Evolutionary conservation across 2,797 vertebrate genomes (phyloP).

Genomic region (Mus caroli): DNA sequence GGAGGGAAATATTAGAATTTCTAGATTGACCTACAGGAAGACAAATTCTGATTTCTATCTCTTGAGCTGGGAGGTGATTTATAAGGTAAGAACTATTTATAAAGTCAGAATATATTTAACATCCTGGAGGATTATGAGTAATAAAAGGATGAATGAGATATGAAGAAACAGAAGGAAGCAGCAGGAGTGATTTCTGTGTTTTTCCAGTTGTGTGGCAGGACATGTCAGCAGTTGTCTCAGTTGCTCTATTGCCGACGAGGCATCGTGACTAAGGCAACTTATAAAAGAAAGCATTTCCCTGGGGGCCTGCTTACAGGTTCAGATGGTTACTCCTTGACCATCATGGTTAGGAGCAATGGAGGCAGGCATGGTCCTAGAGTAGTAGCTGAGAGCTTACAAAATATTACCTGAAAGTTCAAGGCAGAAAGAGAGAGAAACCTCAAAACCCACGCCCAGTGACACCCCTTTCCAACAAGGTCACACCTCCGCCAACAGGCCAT

Average conservation of each 20-base stretch:
- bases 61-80: not conserved
- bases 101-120: not conserved
- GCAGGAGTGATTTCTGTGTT: not conserved
- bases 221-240: not conserved
- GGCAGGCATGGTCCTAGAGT: not conserved
- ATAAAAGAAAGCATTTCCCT: not conserved
- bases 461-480: not conserved
- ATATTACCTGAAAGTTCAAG: not conserved
- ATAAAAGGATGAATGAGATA: not conserved
- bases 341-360: not conserved
- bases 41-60: not conserved
- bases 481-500: not conserved
- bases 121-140: not conserved
- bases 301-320: not conserved
- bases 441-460: not conserved
- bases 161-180: not conserved
- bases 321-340: not conserved
- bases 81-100: not conserved
- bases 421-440: not conserved
- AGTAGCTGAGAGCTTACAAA: not conserved
- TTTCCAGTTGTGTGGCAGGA: constrained; percentile 33
- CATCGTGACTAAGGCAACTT: not conserved
- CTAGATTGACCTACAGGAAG: not conserved
- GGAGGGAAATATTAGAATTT: not conserved
- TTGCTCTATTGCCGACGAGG: not conserved